Conservation (phyloP, 2,888 invertebrate genomes). For the Philonicus albiceps region DNA sequence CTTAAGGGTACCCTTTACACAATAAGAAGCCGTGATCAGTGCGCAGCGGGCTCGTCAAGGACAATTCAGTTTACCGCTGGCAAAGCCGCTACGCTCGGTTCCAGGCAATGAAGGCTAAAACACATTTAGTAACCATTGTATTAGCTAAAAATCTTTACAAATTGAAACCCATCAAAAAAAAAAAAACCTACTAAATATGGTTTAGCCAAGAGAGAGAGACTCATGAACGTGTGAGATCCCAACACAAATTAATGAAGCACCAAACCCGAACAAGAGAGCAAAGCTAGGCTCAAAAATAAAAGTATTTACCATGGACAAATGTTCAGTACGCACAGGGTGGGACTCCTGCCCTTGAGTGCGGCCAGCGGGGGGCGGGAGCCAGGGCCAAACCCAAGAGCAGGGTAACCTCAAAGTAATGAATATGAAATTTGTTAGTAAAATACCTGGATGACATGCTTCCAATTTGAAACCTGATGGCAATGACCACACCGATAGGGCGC, state of each 20-base stretch:
- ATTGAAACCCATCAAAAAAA: not conserved
- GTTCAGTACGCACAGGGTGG: slow-evolving; percentile 17
- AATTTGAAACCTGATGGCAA: slow-evolving; percentile 82
- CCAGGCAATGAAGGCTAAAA: not conserved
- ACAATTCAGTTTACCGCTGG: not conserved
- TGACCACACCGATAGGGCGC: slow-evolving; percentile 78
- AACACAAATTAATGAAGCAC: not conserved
- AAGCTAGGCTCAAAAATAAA: slow-evolving; percentile 36
- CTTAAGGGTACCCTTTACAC: not conserved
- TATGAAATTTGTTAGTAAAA: slow-evolving; percentile 53
- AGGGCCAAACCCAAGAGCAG: slow-evolving; percentile 11
- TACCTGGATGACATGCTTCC: slow-evolving; percentile 88
- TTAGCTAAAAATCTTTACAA: not conserved
- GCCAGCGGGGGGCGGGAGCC: not conserved
- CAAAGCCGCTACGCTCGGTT: not conserved
- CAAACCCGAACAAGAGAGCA: not conserved
- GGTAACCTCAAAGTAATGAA: slow-evolving; percentile 21
- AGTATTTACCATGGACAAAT: slow-evolving; percentile 11
- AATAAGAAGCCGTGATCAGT: not conserved
- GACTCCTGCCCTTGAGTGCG: slow-evolving; percentile 18
- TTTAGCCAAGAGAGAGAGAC: not conserved
- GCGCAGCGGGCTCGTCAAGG: not conserved
- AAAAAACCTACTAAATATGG: not conserved
- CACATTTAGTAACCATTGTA: not conserved
- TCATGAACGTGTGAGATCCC: not conserved